A percentile compares a stretch with the other conserved stretches of the same genome.
Conservation (phyloP, 2,797 vertebrate genomes). For the Lateolabrax maculatus region DNA sequence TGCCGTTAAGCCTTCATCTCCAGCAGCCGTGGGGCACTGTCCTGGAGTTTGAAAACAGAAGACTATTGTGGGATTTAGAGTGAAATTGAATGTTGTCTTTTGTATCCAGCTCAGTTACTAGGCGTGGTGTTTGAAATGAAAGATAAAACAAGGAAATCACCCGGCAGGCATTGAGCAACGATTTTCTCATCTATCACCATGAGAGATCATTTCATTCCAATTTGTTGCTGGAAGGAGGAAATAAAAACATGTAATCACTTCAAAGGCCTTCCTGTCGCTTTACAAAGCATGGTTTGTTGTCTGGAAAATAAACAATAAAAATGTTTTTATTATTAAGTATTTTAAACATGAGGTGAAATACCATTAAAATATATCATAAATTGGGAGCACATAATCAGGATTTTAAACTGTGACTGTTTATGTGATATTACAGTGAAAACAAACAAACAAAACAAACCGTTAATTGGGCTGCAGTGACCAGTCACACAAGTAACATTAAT, state of each 20-base stretch:
- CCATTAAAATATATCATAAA: slow-evolving; percentile 5
- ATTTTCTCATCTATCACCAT: slow-evolving; percentile 77
- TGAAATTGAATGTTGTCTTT: slow-evolving; percentile 73
- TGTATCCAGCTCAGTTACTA: slow-evolving; percentile 50
- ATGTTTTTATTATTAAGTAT: slow-evolving; percentile 19
- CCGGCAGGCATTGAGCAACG: slow-evolving; percentile 67
- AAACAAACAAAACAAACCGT: not conserved
- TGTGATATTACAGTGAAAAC: slow-evolving; percentile 3
- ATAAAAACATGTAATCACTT: slow-evolving; percentile 76
- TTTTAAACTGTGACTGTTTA: not conserved
- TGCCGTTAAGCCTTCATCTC: slow-evolving; percentile 55
- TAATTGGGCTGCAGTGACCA: not conserved
- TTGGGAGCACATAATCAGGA: not conserved
- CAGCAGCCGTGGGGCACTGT: slow-evolving; percentile 50
- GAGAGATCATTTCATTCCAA: slow-evolving; percentile 80
- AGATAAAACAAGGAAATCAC: slow-evolving; percentile 70
- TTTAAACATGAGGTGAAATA: slow-evolving; percentile 1
- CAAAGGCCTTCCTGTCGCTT: slow-evolving; percentile 58
- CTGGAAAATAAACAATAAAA: slow-evolving; percentile 66
- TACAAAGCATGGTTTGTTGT: slow-evolving; percentile 46
- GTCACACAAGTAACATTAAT: slow-evolving; percentile 1
- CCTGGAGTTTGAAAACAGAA: slow-evolving; percentile 59
- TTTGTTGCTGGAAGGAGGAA: slow-evolving; percentile 74
- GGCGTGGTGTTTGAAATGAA: slow-evolving; percentile 59
- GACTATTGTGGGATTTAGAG: slow-evolving; percentile 67